Percentiles rank a stretch among this genome's conserved stretches.
These are phyloP conservation scores for Parascotia fuliginaria DNA, from an alignment of 2,888 invertebrate genomes.

Conservation along the genomic window DNA sequence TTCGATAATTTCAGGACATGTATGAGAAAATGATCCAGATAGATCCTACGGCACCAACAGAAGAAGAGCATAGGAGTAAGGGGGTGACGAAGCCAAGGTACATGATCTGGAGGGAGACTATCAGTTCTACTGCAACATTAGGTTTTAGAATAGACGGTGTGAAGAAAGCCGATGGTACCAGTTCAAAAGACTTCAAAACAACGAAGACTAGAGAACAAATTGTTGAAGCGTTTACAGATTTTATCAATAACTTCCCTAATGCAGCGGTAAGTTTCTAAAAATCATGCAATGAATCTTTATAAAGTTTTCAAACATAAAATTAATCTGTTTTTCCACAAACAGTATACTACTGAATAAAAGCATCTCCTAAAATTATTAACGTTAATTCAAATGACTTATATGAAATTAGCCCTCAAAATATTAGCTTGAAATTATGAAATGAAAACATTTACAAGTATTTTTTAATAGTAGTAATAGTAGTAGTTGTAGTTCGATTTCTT, in stretches of 20 bases:
- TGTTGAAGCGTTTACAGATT: constrained; percentile 91
- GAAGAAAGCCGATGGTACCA: constrained; percentile 94
- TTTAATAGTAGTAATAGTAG: too few species aligned
- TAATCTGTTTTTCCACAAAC: too few species aligned
- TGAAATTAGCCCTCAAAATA: too few species aligned
- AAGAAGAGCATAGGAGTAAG: constrained; percentile 95
- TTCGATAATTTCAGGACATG: constrained; percentile 90
- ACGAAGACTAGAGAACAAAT: constrained; percentile 94
- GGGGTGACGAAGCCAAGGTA: constrained; percentile 98
- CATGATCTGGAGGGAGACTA: constrained; percentile 98
- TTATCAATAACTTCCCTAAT: constrained; percentile 91
- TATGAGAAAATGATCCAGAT: constrained; percentile 99
- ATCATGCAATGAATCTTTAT: background rate
- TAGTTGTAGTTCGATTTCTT: too few species aligned
- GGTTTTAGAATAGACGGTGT: constrained; percentile 99
- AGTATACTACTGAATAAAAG: too few species aligned
- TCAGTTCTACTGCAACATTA: constrained; percentile 97
- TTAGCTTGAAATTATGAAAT: too few species aligned
- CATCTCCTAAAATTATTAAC: too few species aligned
- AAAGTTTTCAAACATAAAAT: too few species aligned
- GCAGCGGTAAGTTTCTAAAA: constrained; percentile 88
- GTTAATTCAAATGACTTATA: too few species aligned
- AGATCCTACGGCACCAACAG: constrained; percentile 94
- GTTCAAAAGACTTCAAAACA: constrained; percentile 97
- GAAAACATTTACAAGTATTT: too few species aligned